Base-by-base conservation (phyloP, 2,797 vertebrate genomes). In the Artibeus lituratus region DNA sequence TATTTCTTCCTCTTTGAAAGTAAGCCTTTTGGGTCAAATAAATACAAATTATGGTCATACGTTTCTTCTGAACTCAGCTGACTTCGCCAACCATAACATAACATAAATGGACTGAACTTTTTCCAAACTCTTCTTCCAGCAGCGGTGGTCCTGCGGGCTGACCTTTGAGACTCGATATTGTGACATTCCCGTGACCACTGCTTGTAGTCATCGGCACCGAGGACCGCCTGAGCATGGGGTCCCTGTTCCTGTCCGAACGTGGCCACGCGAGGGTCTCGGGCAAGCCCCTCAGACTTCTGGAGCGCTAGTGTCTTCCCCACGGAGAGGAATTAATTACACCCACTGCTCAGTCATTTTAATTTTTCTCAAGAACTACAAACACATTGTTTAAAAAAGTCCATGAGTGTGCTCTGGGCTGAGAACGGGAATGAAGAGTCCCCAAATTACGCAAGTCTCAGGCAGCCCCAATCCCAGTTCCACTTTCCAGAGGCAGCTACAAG, bases 1-100 rank as follows among this genome's bases (percentile, higher is more conserved):
- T 78, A 74, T 80, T 94, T 92, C 37, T 91, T 49, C n/a, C 24
- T 93, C 87, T 95, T 96, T 90, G 87, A 96, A 96, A 95, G 91
- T 67, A 70, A 95, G 78, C 72, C 69, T 84, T 92, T 93, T 37
- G 92, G 90, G 85, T 87, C 92, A 92, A 83, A 94, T 90, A 90
- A 91, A 82, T 65, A 73, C 44, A 94, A 90, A 90, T 90, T 55
- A 84, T 5, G 55, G 81, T n/a, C 39, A 29, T 39, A 22, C 2
- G 0, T 91, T 82, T 89, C 83, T 92, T 70, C 91, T 47, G 81
- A 81, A 37, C 80, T 65, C 65, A 37, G 3, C 47, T 74, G 55
- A 24, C 91, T 84, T 91, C 53, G 21, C 72, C 57, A 65, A 70
- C 53, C 47, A 1, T 78, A 5, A 88, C 32, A 16, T n/a, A n/a